These are phyloP conservation scores for Vireo griseus DNA, from an alignment of 2,797 vertebrate genomes.

Conservation along the genomic window DNA sequence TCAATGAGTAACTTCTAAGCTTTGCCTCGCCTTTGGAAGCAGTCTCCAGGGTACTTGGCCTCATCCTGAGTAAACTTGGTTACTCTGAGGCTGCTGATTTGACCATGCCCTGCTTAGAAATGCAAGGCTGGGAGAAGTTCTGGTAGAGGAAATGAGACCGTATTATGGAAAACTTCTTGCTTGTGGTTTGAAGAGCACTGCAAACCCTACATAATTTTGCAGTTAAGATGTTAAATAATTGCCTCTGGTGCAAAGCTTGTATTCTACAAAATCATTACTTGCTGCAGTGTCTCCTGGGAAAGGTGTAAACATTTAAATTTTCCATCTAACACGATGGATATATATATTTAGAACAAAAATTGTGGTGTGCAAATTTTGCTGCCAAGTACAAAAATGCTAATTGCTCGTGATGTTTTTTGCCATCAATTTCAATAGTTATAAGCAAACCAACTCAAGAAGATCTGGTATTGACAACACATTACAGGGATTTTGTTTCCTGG, in stretches of 20 bases:
- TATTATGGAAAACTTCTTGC: background rate
- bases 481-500: background rate
- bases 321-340: background rate
- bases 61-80: background rate
- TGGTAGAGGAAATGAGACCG: background rate
- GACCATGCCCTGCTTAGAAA: slow-evolving; percentile 3
- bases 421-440: background rate
- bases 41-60: background rate
- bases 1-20: background rate
- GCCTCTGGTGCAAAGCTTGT: background rate
- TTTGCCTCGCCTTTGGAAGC: background rate
- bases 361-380: background rate
- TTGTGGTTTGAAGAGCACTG: background rate
- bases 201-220: background rate
- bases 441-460: background rate
- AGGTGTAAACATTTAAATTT: background rate
- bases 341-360: background rate
- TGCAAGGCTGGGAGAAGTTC: background rate
- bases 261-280: background rate
- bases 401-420: background rate
- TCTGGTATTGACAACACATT: background rate
- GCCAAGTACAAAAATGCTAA: background rate
- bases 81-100: background rate
- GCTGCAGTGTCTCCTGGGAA: background rate
- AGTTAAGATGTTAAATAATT: slow-evolving; percentile 6